Conservation (phyloP, 2,113 vertebrate species). For the Phrynosoma platyrhinos region DNA sequence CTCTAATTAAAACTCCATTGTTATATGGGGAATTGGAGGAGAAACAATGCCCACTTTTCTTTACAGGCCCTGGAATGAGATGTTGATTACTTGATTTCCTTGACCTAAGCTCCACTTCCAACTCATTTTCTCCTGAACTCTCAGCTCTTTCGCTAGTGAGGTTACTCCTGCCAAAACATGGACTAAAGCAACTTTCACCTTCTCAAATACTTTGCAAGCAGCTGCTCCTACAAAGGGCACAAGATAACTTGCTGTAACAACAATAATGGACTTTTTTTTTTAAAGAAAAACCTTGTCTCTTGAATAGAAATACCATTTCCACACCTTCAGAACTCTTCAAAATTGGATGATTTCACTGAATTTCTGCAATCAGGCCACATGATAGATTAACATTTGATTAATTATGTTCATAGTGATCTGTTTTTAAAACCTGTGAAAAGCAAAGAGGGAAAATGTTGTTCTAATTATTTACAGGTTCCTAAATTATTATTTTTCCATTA, state of each 20-base stretch:
- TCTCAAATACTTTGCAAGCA: constrained; percentile 55
- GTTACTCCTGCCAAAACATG: constrained; percentile 47
- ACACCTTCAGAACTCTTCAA: constrained; percentile 46
- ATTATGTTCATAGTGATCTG: background rate
- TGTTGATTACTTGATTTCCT: constrained; percentile 14
- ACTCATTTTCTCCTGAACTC: constrained; percentile 15
- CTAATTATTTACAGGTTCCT: background rate
- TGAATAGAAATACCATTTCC: constrained; percentile 37
- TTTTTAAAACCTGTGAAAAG: constrained; percentile 39
- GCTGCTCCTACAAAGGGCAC: constrained; percentile 22
- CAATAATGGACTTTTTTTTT: background rate
- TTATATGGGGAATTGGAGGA: background rate
- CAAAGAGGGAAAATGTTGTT: background rate
- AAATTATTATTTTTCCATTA: background rate
- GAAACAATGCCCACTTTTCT: background rate
- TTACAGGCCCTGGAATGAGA: background rate
- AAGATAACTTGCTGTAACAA: constrained; percentile 38
- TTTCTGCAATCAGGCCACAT: constrained; percentile 52
- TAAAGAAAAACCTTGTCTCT: constrained; percentile 53
- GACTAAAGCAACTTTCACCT: constrained; percentile 52
- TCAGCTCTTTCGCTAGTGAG: constrained; percentile 37
- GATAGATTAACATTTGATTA: constrained; percentile 26
- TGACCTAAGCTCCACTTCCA: constrained; percentile 8
- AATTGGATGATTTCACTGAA: constrained; percentile 12
- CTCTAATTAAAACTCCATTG: background rate